Evolutionary conservation across 23 tunicate species (phyloP).

Genomic region (Pegea sp.): DNA sequence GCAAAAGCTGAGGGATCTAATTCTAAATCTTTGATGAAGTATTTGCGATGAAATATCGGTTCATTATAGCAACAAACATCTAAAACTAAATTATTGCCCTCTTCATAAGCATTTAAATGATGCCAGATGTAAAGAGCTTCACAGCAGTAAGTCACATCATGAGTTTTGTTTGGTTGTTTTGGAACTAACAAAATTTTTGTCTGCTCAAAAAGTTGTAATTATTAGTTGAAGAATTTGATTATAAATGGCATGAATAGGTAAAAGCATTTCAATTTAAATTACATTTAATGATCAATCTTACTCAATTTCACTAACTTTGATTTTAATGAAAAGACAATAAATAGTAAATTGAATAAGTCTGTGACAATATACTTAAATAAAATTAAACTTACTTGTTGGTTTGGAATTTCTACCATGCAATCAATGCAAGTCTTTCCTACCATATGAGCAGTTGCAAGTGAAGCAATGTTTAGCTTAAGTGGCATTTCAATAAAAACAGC

Average conservation of each 20-base stretch:
- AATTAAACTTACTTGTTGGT: slow-evolving; percentile 24
- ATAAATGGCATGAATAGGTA: too few relatives aligned
- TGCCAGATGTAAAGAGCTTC: slow-evolving; percentile 63
- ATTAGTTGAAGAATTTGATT: neutral
- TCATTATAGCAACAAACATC: slow-evolving; percentile 33
- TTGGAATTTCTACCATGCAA: slow-evolving; percentile 36
- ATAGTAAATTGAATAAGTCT: neutral
- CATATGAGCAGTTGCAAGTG: slow-evolving; percentile 71
- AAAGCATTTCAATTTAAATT: too few relatives aligned
- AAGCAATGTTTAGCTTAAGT: slow-evolving; percentile 45
- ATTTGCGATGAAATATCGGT: slow-evolving; percentile 48
- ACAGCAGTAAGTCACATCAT: slow-evolving; percentile 12
- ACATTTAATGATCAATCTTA: too few relatives aligned
- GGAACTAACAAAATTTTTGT: slow-evolving; percentile 32
- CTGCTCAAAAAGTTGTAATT: slow-evolving; percentile 3
- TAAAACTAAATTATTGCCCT: slow-evolving; percentile 46
- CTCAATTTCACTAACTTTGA: too few relatives aligned
- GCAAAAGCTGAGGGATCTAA: slow-evolving; percentile 9
- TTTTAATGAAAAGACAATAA: neutral
- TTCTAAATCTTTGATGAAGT: slow-evolving; percentile 24
- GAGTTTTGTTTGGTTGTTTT: slow-evolving; percentile 36
- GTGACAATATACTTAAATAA: neutral
- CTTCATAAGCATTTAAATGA: slow-evolving; percentile 66
- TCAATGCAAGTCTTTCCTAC: slow-evolving; percentile 62
- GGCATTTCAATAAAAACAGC: slow-evolving; percentile 83